Base-by-base conservation (phyloP, 2,888 invertebrate genomes). In the Agrochola litura region DNA sequence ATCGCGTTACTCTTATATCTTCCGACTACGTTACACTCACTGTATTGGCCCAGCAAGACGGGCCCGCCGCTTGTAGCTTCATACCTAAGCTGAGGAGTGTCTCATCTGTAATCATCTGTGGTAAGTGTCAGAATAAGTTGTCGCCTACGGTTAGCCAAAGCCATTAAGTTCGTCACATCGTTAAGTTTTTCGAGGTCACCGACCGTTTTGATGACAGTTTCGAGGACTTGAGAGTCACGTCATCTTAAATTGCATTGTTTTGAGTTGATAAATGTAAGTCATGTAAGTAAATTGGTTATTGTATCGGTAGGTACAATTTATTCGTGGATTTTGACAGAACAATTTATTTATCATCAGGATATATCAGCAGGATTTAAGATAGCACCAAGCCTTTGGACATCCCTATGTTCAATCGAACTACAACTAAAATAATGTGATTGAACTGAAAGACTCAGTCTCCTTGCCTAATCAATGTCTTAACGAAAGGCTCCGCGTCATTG, bases 381-480 rank as follows among this genome's bases (percentile, higher is more conserved):
- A 25, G 6, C 22, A 43, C 4, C 4, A 22, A 16, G 1, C 10
- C 0, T 67, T 30, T 66, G 22, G 49, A 54, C 41, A 61, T 56
- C 66, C 60, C 54, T 66, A 71, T 16, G 12, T 10, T 49, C n/a
- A 64, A 70, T 66, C 14, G 6, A 49, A 49, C 16, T 49, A 14
- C 12, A 46, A 63, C 25, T 19, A 25, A 63, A 76, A 43, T n/a
- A 60, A 52, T 41, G 6, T 56, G 30, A 64, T 65, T 79, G 25
- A 75, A 64, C 68, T 79, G 25, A 75, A 76, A 77, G 61, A 77
- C 46, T 60, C 30, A 43, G 63, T 56, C 54, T 41, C 37, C 37
- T 73, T 77, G 54, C 65, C 65, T 67, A 79, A 72, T 76, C 67
- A 77, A 79, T 75, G 79, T 61, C 73, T 86, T 79, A 30, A 58